A percentile compares a stretch with the other conserved stretches of the same genome.
These are phyloP conservation scores for Schizotus pectinicornis DNA, from an alignment of 2,888 invertebrate species.

Conservation along the genomic window DNA sequence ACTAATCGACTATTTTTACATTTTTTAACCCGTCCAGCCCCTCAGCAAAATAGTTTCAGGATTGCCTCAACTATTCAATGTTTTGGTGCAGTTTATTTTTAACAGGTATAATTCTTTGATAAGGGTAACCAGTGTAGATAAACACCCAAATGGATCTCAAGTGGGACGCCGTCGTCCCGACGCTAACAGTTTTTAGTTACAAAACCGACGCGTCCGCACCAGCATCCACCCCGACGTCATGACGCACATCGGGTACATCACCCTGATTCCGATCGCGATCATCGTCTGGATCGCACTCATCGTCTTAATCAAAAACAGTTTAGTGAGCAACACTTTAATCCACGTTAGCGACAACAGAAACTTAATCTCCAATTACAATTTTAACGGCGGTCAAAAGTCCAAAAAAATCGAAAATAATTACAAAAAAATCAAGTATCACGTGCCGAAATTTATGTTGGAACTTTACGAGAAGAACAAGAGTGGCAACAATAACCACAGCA, in stretches of 20 bases:
- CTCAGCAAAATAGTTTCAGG: too few species aligned
- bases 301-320: constrained; percentile 33
- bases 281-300: constrained; percentile 40
- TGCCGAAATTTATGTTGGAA: constrained; percentile 57
- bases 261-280: constrained; percentile 37
- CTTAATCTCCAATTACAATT: constrained; percentile 14
- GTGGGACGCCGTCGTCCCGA: constrained; percentile 48
- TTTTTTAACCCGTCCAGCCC: too few species aligned
- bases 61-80: neutral
- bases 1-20: too few species aligned
- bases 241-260: constrained; percentile 35
- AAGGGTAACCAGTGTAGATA: constrained; percentile 15
- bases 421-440: constrained; percentile 43
- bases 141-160: constrained; percentile 51
- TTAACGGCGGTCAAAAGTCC: constrained; percentile 8
- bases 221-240: neutral
- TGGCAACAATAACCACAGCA: constrained; percentile 31
- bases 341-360: constrained; percentile 36
- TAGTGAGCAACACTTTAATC: constrained; percentile 18
- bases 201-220: constrained; percentile 15
- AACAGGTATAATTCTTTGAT: constrained; percentile 24
- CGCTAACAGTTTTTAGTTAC: constrained; percentile 41
- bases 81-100: constrained; percentile 12
- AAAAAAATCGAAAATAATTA: constrained; percentile 9
- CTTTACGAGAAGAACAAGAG: constrained; percentile 53